Percentiles rank a stretch among this genome's conserved stretches.
These are phyloP conservation scores for Petrocephalus sullivani DNA, from an alignment of 2,797 vertebrate species.

Conservation along the genomic window DNA sequence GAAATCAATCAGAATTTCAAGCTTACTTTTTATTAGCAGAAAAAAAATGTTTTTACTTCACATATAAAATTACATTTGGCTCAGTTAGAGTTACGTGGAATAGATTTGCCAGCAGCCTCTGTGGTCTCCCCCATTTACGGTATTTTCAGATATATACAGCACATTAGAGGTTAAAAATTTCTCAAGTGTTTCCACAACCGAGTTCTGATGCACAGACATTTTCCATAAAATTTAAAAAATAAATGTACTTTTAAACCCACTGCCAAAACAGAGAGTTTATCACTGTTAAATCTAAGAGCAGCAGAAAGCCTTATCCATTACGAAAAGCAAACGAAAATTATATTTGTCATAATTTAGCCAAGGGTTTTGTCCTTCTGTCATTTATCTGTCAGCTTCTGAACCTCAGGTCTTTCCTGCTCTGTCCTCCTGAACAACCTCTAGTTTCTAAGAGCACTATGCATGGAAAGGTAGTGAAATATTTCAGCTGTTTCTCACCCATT, in stretches of 20 bases:
- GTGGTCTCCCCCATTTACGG: conserved; percentile 4
- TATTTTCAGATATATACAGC: conserved; percentile 24
- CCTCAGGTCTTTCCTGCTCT: background rate
- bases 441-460: background rate
- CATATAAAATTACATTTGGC: conserved; percentile 20
- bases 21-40: background rate
- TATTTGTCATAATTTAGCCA: background rate
- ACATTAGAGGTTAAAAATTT: conserved; percentile 34
- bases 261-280: conserved; percentile 3
- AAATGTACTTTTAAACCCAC: background rate
- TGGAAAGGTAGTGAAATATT: conserved; percentile 2
- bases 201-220: background rate
- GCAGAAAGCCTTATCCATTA: background rate
- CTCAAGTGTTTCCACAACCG: background rate
- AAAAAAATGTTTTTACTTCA: conserved; percentile 26
- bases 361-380: background rate
- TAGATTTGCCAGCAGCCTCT: conserved; percentile 20
- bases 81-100: conserved; percentile 24
- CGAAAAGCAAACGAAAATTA: background rate
- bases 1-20: background rate
- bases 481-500: background rate
- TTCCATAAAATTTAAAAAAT: background rate
- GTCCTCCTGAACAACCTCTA: background rate
- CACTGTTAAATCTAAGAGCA: background rate
- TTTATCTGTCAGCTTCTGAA: background rate